phyloP scores from a whole-genome alignment of 2,888 invertebrate species.

The Spodoptera exigua region DNA sequence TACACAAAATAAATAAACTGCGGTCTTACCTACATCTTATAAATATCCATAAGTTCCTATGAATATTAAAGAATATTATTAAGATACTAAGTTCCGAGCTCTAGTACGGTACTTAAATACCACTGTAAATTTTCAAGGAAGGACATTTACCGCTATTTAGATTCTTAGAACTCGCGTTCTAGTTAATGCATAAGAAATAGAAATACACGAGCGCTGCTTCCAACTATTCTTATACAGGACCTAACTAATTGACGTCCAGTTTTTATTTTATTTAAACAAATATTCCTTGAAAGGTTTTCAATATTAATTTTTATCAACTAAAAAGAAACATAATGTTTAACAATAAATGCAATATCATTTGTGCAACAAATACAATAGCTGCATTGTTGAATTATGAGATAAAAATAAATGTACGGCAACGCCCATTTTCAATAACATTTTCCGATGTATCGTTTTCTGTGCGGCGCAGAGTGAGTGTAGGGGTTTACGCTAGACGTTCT shows the following conservation, averaged over 20 bases:
- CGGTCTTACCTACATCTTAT: slow-evolving; percentile 12
- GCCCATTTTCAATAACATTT: slow-evolving; percentile 34
- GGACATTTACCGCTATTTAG: slow-evolving; percentile 37
- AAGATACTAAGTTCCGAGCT: slow-evolving; percentile 24
- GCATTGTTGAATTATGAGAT: slow-evolving; percentile 10
- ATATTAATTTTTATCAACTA: slow-evolving; percentile 5
- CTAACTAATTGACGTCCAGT: slow-evolving; percentile 4
- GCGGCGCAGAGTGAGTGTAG: slow-evolving; percentile 7
- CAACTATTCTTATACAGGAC: background rate
- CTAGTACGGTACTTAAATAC: slow-evolving; percentile 28
- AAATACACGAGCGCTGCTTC: slow-evolving; percentile 12
- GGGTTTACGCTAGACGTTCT: slow-evolving; percentile 43
- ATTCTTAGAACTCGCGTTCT: slow-evolving; percentile 23
- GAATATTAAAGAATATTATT: slow-evolving; percentile 22
- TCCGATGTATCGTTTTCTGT: slow-evolving; percentile 40
- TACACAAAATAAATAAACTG: too few species aligned
- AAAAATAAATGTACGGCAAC: slow-evolving; percentile 7
- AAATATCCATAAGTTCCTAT: slow-evolving; percentile 19
- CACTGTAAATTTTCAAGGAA: slow-evolving; percentile 42
- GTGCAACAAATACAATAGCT: slow-evolving; percentile 7
- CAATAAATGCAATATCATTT: background rate
- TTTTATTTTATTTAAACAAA: background rate
- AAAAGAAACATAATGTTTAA: slow-evolving; percentile 2
- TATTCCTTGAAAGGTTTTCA: background rate
- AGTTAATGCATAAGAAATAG: slow-evolving; percentile 23